Base-by-base conservation (phyloP, 2,888 invertebrate species). In the Lepidochrysops patricia region DNA sequence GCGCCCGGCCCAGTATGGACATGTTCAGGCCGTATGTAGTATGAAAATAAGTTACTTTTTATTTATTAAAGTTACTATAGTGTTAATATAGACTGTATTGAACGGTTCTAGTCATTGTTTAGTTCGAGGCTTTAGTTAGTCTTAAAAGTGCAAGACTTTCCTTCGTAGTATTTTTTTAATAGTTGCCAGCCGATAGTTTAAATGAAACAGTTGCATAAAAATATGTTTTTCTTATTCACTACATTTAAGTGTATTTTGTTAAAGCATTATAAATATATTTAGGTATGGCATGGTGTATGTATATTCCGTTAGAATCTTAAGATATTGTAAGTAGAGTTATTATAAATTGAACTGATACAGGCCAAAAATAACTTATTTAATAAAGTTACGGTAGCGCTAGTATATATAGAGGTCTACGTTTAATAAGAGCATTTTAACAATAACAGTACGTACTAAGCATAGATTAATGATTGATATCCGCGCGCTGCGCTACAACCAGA, bases 11-110 rank as follows among this genome's bases (percentile, higher is more conserved):
- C 0, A 73, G 72, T 2, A 76, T 84, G 65, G 89, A 89, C 63
- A 89, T 89, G 90, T 90, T 90, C 69, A 86, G 90, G 77, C 90
- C 90, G 25, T 90, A 90, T 64, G 90, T 90, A 35, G 89, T 88
- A 89, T 89, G 89, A 89, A 73, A 88, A 57, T 85, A 77, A 74
- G 67, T 62, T 57, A 60, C 70, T 80, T 82, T 83, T 74, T 72
- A 68, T 78, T 80, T 74, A 29, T 29, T 32, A 57, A 5, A 57
- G 57, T 23, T 35, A 23, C 26, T 37, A 7, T 26, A 57, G 19
- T 9, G 12, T 12, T 35, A 25, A 37, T 57, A 7, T 57, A 35
- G 35, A 57, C 15, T 29, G 19, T 32, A 54, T 32, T 54, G 4
- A 15, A 54, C 54, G 12, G 23, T 54, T 32, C 54, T 54, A 54